Evolutionary conservation across 2,797 vertebrate genomes (phyloP).

Genomic region (Paguma larvata): DNA sequence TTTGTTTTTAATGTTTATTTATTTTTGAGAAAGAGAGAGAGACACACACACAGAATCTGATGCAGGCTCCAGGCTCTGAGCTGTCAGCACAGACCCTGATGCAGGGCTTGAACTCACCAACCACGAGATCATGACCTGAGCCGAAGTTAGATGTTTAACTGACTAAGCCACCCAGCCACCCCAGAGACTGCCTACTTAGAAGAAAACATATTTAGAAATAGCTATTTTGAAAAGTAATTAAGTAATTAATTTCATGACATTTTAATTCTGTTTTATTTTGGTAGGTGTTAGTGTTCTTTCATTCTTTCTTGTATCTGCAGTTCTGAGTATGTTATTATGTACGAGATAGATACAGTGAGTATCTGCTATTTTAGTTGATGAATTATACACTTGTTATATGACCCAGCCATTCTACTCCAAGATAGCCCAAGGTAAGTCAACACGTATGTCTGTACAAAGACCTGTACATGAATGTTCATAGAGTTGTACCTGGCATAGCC

Average conservation of each 20-base stretch:
- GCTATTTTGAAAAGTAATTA: not conserved
- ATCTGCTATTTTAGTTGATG: not conserved
- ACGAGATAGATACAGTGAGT: not conserved
- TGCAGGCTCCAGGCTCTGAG: too few species aligned
- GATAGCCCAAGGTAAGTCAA: not conserved
- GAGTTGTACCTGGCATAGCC: not conserved
- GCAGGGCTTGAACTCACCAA: too few species aligned
- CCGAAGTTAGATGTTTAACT: too few species aligned
- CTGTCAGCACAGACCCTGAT: too few species aligned
- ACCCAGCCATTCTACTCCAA: not conserved
- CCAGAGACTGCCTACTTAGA: not conserved
- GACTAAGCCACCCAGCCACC: too few species aligned
- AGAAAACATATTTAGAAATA: not conserved
- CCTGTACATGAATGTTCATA: not conserved
- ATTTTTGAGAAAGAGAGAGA: too few species aligned
- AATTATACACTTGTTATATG: not conserved
- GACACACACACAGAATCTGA: too few species aligned
- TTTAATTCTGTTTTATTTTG: conserved; percentile 29
- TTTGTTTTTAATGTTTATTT: too few species aligned
- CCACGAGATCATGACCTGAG: too few species aligned
- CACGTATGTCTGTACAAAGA: not conserved
- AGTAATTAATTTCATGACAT: not conserved
- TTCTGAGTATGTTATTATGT: not conserved
- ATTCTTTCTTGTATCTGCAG: not conserved
- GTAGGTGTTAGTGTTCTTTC: not conserved